A percentile compares a stretch with the other conserved stretches of the same genome.
Conservation (phyloP, 1,140 invertebrate species). For the Ceratina calcarata region DNA sequence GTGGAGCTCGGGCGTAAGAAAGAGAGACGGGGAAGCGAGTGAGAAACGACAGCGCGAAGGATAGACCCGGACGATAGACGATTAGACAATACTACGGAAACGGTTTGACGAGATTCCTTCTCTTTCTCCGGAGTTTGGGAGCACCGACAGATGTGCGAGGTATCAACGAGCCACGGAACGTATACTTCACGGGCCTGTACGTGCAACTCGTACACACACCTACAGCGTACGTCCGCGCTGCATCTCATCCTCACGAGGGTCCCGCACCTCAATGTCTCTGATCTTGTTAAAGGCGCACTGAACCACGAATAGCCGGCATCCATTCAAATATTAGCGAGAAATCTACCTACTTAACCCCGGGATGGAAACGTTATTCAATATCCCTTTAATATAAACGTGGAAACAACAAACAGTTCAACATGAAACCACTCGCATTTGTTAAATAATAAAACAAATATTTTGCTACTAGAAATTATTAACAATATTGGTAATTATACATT, state of each 20-base stretch:
- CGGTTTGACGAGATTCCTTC: conserved; percentile 56
- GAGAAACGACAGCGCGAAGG: conserved; percentile 43
- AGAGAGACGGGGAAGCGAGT: not conserved
- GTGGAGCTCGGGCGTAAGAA: not conserved
- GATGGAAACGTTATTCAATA: too few relatives aligned
- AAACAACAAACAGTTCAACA: not conserved
- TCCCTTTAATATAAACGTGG: too few relatives aligned
- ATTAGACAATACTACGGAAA: conserved; percentile 77
- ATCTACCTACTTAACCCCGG: conserved; percentile 67
- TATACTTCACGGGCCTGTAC: conserved; percentile 13
- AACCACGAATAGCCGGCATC: conserved; percentile 77
- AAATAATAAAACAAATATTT: not conserved
- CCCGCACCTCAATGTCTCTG: conserved; percentile 66
- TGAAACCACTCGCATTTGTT: not conserved
- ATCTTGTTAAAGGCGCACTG: conserved; percentile 79
- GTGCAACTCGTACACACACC: conserved; percentile 15
- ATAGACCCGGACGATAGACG: conserved; percentile 63
- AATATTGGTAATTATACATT: too few relatives aligned
- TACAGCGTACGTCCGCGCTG: conserved; percentile 15
- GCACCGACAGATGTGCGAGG: conserved; percentile 75
- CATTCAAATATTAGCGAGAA: conserved; percentile 76
- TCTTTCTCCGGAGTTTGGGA: conserved; percentile 69
- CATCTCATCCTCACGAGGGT: conserved; percentile 59
- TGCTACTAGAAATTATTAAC: too few relatives aligned
- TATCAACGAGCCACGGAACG: conserved; percentile 37